Conservation (phyloP, 2,888 invertebrate species). For the Sipha maydis region DNA sequence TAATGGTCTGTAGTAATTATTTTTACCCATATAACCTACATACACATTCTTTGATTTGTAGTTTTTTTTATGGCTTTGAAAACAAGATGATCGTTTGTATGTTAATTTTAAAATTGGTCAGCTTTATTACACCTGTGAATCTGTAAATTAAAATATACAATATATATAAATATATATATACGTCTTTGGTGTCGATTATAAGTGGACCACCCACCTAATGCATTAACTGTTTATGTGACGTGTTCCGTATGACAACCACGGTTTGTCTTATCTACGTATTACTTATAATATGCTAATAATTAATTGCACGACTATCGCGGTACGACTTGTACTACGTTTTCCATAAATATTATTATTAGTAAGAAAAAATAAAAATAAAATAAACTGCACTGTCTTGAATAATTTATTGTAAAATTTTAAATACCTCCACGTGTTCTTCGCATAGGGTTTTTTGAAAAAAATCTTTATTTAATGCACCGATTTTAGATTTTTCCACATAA, state of each 20-base stretch:
- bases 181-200: conserved; percentile 9
- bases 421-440: background rate
- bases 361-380: background rate
- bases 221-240: conserved; percentile 49
- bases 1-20: background rate
- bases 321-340: background rate
- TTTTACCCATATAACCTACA: too few species aligned
- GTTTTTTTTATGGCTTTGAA: background rate
- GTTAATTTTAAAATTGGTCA: conserved; percentile 21
- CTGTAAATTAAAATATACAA: background rate
- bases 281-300: conserved; percentile 37
- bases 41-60: background rate
- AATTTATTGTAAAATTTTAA: background rate
- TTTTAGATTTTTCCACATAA: background rate
- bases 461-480: too few species aligned
- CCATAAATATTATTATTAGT: conserved; percentile 16
- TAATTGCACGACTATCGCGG: conserved; percentile 30
- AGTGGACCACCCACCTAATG: conserved; percentile 44
- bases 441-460: background rate
- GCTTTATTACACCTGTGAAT: background rate
- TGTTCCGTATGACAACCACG: conserved; percentile 3
- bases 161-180: background rate
- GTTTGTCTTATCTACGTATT: conserved; percentile 28
- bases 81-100: conserved; percentile 17
- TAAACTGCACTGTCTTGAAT: background rate